phyloP scores from a whole-genome alignment of 2,113 vertebrate species.

The Suncus etruscus region DNA sequence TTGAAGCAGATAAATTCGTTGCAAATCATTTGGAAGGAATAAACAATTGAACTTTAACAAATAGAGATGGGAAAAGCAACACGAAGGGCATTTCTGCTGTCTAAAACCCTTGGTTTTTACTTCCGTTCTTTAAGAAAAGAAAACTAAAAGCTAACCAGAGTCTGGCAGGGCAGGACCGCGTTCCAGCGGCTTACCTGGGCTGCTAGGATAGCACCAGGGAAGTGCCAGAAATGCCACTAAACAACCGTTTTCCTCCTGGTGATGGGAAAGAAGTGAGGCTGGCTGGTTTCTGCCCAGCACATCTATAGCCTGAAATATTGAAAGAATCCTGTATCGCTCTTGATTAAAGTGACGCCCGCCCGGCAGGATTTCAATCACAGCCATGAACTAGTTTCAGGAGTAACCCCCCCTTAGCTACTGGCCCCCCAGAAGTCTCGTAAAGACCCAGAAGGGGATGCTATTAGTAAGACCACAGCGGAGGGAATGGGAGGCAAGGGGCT shows the following conservation, averaged over 20 bases:
- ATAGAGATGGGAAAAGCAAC: constrained; percentile 60
- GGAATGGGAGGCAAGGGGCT: background rate
- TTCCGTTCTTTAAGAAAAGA: constrained; percentile 61
- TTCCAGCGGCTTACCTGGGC: constrained; percentile 44
- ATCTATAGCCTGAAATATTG: background rate
- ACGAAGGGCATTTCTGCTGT: background rate
- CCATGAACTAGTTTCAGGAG: constrained; percentile 37
- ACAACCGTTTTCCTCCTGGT: background rate
- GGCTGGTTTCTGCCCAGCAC: background rate
- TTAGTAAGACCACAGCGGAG: constrained; percentile 80
- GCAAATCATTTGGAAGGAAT: constrained; percentile 41
- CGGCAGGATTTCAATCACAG: constrained; percentile 66
- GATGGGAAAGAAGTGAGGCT: background rate
- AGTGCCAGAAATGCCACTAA: constrained; percentile 25
- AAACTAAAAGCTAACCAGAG: constrained; percentile 61
- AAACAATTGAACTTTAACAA: constrained; percentile 45
- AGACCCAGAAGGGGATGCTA: constrained; percentile 80
- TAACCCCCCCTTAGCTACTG: constrained; percentile 61
- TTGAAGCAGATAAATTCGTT: constrained; percentile 68
- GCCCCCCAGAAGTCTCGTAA: constrained; percentile 85
- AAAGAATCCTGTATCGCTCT: constrained; percentile 2
- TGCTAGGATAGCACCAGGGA: constrained; percentile 55
- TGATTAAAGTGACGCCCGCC: constrained; percentile 56
- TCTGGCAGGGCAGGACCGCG: background rate
- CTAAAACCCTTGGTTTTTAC: constrained; percentile 46